These are phyloP conservation scores for Alaudala cheleensis DNA, from an alignment of 2,113 vertebrate species.

Conservation along the genomic window DNA sequence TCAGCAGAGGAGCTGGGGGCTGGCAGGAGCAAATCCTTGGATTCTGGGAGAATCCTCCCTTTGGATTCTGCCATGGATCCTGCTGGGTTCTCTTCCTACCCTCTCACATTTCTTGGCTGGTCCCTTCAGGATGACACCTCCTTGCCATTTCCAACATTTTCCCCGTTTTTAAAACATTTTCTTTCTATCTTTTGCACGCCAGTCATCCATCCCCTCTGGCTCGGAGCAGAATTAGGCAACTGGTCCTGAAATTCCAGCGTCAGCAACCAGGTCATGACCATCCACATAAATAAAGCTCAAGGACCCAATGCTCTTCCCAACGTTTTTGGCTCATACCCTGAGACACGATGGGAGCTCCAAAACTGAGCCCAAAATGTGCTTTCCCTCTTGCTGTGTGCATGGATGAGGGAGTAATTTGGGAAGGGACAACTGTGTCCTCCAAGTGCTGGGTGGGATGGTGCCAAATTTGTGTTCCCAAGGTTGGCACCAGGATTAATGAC, in stretches of 20 bases:
- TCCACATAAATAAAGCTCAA: background rate
- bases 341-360: rapidly evolving
- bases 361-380: background rate
- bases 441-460: rapidly evolving
- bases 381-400: background rate
- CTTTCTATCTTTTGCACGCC: background rate
- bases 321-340: background rate
- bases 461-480: background rate
- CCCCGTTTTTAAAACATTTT: rapidly evolving
- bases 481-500: rapidly evolving
- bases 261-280: background rate
- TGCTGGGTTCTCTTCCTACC: background rate
- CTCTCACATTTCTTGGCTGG: background rate
- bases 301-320: background rate
- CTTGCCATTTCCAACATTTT: background rate
- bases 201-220: background rate
- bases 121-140: background rate
- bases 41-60: background rate
- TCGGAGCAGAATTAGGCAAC: background rate
- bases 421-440: rapidly evolving
- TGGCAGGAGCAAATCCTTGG: background rate
- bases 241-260: background rate
- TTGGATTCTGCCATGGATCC: rapidly evolving
- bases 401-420: background rate
- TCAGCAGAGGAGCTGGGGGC: background rate